Conservation (phyloP, 1,140 invertebrate species). For the Drosophila subobscura region DNA sequence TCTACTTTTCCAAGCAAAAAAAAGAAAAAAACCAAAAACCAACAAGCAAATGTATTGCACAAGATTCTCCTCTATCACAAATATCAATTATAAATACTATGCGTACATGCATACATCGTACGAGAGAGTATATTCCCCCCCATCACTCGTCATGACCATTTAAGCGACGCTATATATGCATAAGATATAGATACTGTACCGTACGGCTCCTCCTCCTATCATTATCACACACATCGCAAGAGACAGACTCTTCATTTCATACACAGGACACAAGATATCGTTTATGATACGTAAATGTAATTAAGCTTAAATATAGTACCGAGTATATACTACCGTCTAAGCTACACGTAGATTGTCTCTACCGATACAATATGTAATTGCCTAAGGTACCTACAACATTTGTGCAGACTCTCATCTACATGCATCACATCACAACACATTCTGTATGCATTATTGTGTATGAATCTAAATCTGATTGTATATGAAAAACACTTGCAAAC, state of each 20-base stretch:
- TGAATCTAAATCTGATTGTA: slow-evolving; percentile 60
- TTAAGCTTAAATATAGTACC: slow-evolving; percentile 60
- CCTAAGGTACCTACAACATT: slow-evolving; percentile 80
- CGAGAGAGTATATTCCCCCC: no score
- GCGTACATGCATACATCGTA: background rate
- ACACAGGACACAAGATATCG: slow-evolving; percentile 44
- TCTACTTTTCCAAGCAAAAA: slow-evolving; percentile 7
- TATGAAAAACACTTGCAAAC: slow-evolving; percentile 42
- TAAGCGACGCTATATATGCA: slow-evolving; percentile 53
- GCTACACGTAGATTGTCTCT: slow-evolving; percentile 59
- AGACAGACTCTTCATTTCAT: slow-evolving; percentile 28
- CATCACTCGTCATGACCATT: slow-evolving; percentile 28
- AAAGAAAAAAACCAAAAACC: no score
- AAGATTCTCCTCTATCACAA: slow-evolving; percentile 32
- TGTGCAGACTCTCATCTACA: slow-evolving; percentile 70
- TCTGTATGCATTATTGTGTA: slow-evolving; percentile 48
- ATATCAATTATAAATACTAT: slow-evolving; percentile 37
- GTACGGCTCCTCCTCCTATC: background rate
- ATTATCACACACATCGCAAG: slow-evolving; percentile 33
- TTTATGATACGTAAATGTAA: slow-evolving; percentile 62
- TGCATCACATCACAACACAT: background rate
- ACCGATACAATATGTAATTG: slow-evolving; percentile 55
- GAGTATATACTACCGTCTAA: slow-evolving; percentile 38
- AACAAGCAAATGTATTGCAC: slow-evolving; percentile 31
- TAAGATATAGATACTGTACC: slow-evolving; percentile 30